Percentiles rank a stretch among this genome's conserved stretches.
phyloP scores from a whole-genome alignment of 64 coral and sea anemone genomes.

The Astreopora myriophthalma region DNA sequence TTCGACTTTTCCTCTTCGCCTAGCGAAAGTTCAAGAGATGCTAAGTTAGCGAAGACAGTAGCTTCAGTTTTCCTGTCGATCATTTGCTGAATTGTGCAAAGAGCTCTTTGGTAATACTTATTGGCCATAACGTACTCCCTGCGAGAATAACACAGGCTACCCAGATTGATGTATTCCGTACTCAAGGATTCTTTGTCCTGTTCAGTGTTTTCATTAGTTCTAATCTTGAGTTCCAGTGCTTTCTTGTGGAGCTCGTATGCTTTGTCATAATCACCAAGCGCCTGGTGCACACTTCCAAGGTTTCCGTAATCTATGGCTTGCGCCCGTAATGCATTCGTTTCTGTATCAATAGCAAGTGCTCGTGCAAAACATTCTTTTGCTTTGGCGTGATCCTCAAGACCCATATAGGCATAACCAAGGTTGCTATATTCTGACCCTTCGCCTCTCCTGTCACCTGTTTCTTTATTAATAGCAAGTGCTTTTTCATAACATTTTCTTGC shows the following conservation, averaged over 20 bases:
- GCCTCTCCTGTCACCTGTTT: not conserved
- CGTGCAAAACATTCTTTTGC: slow-evolving; percentile 12
- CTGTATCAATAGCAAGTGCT: not conserved
- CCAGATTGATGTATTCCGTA: not conserved
- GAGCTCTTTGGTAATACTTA: not conserved
- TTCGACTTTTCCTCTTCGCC: slow-evolving; percentile 3
- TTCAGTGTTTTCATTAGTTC: not conserved
- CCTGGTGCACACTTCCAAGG: not conserved
- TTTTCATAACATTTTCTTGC: slow-evolving; percentile 7
- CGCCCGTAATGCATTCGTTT: not conserved
- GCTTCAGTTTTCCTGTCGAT: slow-evolving; percentile 1
- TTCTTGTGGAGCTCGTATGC: not conserved
- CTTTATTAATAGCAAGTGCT: not conserved
- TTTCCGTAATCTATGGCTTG: not conserved
- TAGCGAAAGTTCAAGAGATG: not conserved
- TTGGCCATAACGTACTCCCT: not conserved
- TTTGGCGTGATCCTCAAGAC: not conserved
- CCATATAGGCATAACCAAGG: not conserved
- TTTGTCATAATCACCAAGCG: not conserved
- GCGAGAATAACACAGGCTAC: not conserved
- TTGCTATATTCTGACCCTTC: not conserved
- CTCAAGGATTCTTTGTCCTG: not conserved
- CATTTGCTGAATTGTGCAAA: not conserved
- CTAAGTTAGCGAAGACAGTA: not conserved
- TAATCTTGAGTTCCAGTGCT: not conserved